Base-by-base conservation (phyloP, 2,113 vertebrate genomes). In the Petrocephalus microphthalmus region DNA sequence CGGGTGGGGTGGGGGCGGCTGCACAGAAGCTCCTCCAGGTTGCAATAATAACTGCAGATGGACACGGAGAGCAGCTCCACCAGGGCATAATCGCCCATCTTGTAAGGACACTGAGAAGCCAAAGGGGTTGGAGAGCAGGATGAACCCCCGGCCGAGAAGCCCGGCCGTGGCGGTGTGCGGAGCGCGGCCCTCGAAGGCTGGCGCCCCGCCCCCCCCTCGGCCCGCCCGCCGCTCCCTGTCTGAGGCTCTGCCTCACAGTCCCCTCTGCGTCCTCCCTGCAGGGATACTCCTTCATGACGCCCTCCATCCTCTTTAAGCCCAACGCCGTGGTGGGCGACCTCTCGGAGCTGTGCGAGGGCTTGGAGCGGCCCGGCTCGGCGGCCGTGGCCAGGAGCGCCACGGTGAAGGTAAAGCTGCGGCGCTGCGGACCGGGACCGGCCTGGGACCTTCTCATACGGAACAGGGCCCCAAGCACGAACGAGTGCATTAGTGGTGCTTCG, bases 271-370 rank as follows among this genome's bases (percentile, higher is more conserved):
- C 93, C 94, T 51, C 96, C 96, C 84, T 98, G 84, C 87, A 99
- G 98, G 98, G 98, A 82, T 99, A 99, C 92, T 99, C 98, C 87
- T 99, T 99, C 87, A 98, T 99, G 92, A 97, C 98, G 81, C 98
- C 98, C 45, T 99, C 98, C 89, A 99, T 99, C 90, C 95, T 99
- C 71, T 99, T 99, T 92, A 99, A 98, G 94, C 97, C 97, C 89
- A 99, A 99, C 67, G 98, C 96, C 84, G 98, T 99, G 90, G 97
- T 97, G 92, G 95, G 97, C 78, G 98, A 99, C 89, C 96, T 96
- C 7, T 92, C 97, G 87, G 97, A 98, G 94, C 96, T 98, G 93
- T 97, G 96, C 64, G 90, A 95, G 51, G 97, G 93, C 60, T 94
- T 94, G 2, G 97, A 99, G 47, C 96, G 97, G 52, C 98, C 98